Percentiles rank a stretch among this genome's conserved stretches.
Conservation (phyloP, 2,888 invertebrate genomes). For the Acleris cristana region DNA sequence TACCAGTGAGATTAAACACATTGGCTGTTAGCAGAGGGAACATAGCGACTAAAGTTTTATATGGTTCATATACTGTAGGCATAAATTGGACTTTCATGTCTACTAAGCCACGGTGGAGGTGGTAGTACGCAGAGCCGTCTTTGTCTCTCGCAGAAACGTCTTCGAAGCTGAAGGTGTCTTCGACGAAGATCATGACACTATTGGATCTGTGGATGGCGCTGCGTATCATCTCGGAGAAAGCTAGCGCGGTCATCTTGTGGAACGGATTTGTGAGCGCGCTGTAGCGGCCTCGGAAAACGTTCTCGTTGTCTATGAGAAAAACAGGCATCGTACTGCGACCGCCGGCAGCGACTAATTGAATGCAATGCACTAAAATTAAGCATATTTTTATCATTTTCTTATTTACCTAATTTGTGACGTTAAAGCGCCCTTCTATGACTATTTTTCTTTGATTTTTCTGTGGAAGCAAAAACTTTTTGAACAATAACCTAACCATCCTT, state of each 20-base stretch:
- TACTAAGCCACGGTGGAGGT: slow-evolving; percentile 50
- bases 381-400: slow-evolving; percentile 3
- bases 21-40: slow-evolving; percentile 50
- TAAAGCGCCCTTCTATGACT: no score
- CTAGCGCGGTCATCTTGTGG: slow-evolving; percentile 42
- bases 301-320: slow-evolving; percentile 3
- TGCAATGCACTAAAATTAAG: slow-evolving; percentile 1
- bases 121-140: slow-evolving; percentile 54
- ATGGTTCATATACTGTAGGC: slow-evolving; percentile 59
- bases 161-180: slow-evolving; percentile 60
- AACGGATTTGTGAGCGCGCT: slow-evolving; percentile 57
- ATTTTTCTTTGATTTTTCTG: no score
- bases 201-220: slow-evolving; percentile 49
- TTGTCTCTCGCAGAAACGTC: slow-evolving; percentile 59
- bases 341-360: not conserved
- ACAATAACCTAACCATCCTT: no score
- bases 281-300: not conserved
- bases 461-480: not conserved
- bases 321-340: slow-evolving; percentile 1
- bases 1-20: slow-evolving; percentile 47
- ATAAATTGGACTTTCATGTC: slow-evolving; percentile 56
- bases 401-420: slow-evolving; percentile 2
- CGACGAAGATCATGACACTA: slow-evolving; percentile 59
- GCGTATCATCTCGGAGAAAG: slow-evolving; percentile 54
- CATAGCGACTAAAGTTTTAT: slow-evolving; percentile 46